A percentile compares a stretch with the other conserved stretches of the same genome.
These are phyloP conservation scores for Dendroctonus valens DNA, from an alignment of 1,140 invertebrate species.

Conservation along the genomic window DNA sequence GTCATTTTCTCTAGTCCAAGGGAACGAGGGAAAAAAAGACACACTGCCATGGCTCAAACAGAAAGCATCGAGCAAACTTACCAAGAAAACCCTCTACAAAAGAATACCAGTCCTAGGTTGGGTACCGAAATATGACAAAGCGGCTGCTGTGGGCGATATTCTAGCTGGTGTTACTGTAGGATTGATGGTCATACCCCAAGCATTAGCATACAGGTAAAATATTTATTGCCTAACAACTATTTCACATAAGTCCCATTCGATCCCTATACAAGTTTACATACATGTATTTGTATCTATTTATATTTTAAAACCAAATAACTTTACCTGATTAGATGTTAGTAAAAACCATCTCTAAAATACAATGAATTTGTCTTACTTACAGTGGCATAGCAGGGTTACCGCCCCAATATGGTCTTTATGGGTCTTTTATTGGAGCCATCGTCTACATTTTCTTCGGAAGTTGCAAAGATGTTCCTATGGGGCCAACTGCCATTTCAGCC, in stretches of 20 bases:
- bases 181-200: slow-evolving; percentile 77
- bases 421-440: slow-evolving; percentile 87
- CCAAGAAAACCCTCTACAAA: slow-evolving; percentile 68
- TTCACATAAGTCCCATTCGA: no score
- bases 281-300: no score
- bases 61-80: slow-evolving; percentile 51
- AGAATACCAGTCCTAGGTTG: slow-evolving; percentile 70
- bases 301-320: no score
- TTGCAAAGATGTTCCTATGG: slow-evolving; percentile 86
- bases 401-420: slow-evolving; percentile 83
- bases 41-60: slow-evolving; percentile 32
- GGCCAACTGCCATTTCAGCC: slow-evolving; percentile 82
- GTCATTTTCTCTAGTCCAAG: no score
- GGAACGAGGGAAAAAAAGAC: slow-evolving; percentile 6
- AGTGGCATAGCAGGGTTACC: slow-evolving; percentile 79
- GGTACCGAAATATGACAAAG: slow-evolving; percentile 68
- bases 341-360: neutral
- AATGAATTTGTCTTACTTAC: no score
- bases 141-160: slow-evolving; percentile 70
- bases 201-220: slow-evolving; percentile 25
- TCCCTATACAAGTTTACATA: neutral
- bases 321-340: slow-evolving; percentile 47
- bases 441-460: slow-evolving; percentile 89
- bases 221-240: neutral
- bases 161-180: slow-evolving; percentile 85